Evolutionary conservation across 2,797 vertebrate genomes (phyloP).

Genomic region (Hippoglossus hippoglossus): DNA sequence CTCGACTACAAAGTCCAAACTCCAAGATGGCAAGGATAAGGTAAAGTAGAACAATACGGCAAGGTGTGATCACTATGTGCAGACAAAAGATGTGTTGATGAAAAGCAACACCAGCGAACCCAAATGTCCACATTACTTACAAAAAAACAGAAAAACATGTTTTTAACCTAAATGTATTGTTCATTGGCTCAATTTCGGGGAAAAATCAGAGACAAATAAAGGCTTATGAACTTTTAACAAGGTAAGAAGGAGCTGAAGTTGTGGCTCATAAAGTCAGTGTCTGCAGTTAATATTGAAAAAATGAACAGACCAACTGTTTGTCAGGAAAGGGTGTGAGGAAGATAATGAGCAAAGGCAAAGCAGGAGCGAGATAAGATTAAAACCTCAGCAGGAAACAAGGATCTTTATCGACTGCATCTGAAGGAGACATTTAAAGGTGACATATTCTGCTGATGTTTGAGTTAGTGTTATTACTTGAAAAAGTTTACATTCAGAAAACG

Average conservation of each 20-base stretch:
- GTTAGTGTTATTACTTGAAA: too few species aligned
- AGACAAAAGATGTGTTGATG: constrained; percentile 35
- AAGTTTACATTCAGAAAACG: too few species aligned
- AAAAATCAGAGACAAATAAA: background rate
- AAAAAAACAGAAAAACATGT: background rate
- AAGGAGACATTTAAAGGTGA: background rate
- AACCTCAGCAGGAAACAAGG: background rate
- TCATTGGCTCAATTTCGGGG: background rate
- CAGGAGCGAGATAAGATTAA: too few species aligned
- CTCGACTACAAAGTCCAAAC: constrained; percentile 28
- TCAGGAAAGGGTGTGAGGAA: too few species aligned
- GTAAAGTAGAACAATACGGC: background rate
- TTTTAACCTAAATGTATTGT: background rate
- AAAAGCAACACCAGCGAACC: background rate
- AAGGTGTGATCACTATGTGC: background rate
- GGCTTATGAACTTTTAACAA: constrained; percentile 1
- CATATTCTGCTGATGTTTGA: too few species aligned
- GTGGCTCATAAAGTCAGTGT: background rate
- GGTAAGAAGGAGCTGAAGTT: background rate
- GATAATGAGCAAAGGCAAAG: too few species aligned
- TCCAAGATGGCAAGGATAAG: background rate
- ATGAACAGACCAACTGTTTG: too few species aligned
- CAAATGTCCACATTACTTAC: too few species aligned
- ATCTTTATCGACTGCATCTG: constrained; percentile 7
- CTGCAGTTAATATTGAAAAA: too few species aligned